Base-by-base conservation (phyloP, 2,797 vertebrate species). In the Acanthurus lineatus region DNA sequence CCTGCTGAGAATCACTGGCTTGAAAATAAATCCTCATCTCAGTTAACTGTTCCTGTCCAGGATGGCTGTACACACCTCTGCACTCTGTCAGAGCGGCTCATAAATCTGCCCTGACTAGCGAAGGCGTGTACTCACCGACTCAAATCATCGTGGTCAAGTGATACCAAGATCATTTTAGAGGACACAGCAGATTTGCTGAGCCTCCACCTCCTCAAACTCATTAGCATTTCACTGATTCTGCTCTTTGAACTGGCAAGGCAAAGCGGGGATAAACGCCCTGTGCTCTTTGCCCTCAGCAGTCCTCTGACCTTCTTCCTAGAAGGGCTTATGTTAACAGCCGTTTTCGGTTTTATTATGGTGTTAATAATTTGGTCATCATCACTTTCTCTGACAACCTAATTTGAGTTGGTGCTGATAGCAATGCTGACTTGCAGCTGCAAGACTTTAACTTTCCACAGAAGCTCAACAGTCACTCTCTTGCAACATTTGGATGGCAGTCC, bases 141-240 rank as follows among this genome's bases (percentile, higher is more conserved):
- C 38, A 59, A 69, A 69, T 69, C 74, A 75, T 82, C 58, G 28
- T 5, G 15, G 69, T 72, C 54, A 40, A 82, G 78, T 72, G 62
- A 89, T 84, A 80, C 69, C 48, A 76, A 82, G 81, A 89, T 89
- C 80, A 87, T 86, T 93, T 91, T 73, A 69, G 79, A 93, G 90
- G 88, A 90, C 85, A 82, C 87, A 86, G 88, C 89, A 89, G 47
- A 85, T 90, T 90, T 81, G 8, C 57, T 17, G 32, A 28, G 53
- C 76, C 73, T 76, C 78, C 57, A 74, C 62, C 68, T 69, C 78
- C 67, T 89, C 57, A 53, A 25, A 56, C 75, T 47, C 76, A 91
- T 93, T 88, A 89, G 67, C 79, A 88, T 86, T 92, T 90, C 57
- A 86, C 78, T 83, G 77, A 91, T 86, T 90, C 76, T 86, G 86